phyloP scores from a whole-genome alignment of 2,113 vertebrate genomes.

The Petroica traversi region DNA sequence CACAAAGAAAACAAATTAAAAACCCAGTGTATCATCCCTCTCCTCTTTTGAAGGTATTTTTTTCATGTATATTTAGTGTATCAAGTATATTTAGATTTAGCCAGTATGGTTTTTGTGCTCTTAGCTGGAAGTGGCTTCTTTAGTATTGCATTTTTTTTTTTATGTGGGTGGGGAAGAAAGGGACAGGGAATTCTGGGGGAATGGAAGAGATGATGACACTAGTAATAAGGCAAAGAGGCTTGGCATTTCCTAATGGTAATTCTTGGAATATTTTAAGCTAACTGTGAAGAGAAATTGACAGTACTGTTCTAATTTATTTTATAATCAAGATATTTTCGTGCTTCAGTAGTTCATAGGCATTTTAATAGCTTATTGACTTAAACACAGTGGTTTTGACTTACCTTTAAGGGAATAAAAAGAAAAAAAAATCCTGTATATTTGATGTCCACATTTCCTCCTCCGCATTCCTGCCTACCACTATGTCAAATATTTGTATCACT shows the following conservation, averaged over 20 bases:
- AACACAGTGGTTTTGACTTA: neutral
- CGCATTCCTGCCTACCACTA: accelerated
- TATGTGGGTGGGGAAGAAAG: neutral
- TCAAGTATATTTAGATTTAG: neutral
- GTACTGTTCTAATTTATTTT: neutral
- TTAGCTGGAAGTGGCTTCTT: neutral
- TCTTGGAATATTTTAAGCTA: neutral
- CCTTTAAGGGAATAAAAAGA: neutral
- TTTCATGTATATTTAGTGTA: no score
- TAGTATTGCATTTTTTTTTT: neutral
- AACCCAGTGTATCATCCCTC: accelerated
- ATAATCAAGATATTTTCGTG: neutral
- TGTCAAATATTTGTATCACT: neutral
- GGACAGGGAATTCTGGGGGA: neutral
- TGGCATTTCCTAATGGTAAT: neutral
- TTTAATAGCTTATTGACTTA: neutral
- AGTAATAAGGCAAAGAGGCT: neutral
- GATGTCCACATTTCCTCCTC: neutral
- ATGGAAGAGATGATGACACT: neutral
- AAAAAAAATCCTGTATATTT: neutral
- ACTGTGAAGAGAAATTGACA: neutral
- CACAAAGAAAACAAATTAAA: neutral
- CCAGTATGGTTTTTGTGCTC: neutral
- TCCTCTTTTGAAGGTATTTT: neutral
- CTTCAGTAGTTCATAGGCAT: neutral